Evolutionary conservation across 2,888 invertebrate genomes (phyloP).

Genomic region (Plebejus anna): DNA sequence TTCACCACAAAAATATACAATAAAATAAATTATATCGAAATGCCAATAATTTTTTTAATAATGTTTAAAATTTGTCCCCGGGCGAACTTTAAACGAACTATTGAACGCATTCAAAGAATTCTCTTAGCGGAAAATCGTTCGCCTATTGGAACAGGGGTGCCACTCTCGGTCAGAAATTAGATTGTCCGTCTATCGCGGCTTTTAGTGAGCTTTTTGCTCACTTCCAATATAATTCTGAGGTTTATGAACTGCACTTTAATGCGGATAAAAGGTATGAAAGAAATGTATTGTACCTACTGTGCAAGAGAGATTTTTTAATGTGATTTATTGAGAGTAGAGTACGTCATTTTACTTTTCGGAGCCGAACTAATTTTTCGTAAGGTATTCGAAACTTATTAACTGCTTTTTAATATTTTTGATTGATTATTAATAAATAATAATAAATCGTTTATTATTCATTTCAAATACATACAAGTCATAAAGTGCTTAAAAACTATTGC

Average conservation of each 20-base stretch:
- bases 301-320: too few species aligned
- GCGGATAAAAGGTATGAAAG: conserved; percentile 10
- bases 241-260: conserved; percentile 29
- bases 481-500: too few species aligned
- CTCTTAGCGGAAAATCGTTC: conserved; percentile 54
- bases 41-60: conserved; percentile 8
- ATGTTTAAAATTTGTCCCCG: conserved; percentile 25
- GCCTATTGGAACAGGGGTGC: conserved; percentile 55
- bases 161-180: conserved; percentile 45
- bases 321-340: too few species aligned
- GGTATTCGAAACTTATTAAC: too few species aligned
- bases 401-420: too few species aligned
- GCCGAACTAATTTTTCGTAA: too few species aligned
- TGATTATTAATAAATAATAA: too few species aligned
- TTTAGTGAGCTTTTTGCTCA: conserved; percentile 19
- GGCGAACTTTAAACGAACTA: conserved; percentile 33
- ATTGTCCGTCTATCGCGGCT: neutral
- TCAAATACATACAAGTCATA: too few species aligned
- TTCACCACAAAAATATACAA: too few species aligned
- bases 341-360: too few species aligned
- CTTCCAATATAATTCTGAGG: conserved; percentile 20
- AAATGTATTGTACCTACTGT: too few species aligned
- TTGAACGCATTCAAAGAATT: conserved; percentile 26
- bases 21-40: neutral
- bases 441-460: too few species aligned